A percentile compares a stretch with the other conserved stretches of the same genome.
Evolutionary conservation across 92 coral and sea anemone genomes (phyloP).

Genomic region (Diadumene lineata): DNA sequence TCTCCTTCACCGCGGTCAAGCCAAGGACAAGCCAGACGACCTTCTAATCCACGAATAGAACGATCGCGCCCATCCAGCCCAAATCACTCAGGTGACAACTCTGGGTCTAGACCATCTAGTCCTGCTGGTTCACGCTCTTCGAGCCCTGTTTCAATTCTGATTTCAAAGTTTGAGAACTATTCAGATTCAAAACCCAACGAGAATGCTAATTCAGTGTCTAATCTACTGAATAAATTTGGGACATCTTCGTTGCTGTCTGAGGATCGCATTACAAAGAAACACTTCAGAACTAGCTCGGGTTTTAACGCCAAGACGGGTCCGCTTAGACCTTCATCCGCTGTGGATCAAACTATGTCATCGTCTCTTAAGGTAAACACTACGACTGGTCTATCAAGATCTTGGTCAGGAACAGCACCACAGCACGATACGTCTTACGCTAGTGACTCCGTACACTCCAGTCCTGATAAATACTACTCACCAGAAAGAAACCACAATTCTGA

Average conservation of each 20-base stretch:
- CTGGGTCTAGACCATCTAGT: slow-evolving; percentile 60
- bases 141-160: slow-evolving; percentile 70
- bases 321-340: slow-evolving; percentile 50
- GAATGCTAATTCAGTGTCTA: slow-evolving; percentile 62
- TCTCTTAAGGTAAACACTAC: neutral
- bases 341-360: slow-evolving; percentile 19
- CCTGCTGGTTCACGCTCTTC: slow-evolving; percentile 64
- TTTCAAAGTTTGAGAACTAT: slow-evolving; percentile 71
- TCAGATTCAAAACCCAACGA: slow-evolving; percentile 31
- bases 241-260: slow-evolving; percentile 69
- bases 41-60: slow-evolving; percentile 30
- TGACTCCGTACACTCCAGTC: slow-evolving; percentile 30
- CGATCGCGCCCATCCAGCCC: slow-evolving; percentile 46
- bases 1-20: slow-evolving; percentile 1
- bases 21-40: slow-evolving; percentile 27
- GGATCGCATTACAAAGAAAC: slow-evolving; percentile 67
- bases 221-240: slow-evolving; percentile 73
- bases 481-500: neutral
- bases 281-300: slow-evolving; percentile 49
- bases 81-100: slow-evolving; percentile 13
- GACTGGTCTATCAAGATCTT: slow-evolving; percentile 13
- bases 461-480: slow-evolving; percentile 19
- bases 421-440: slow-evolving; percentile 23
- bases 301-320: slow-evolving; percentile 54
- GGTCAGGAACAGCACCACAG: slow-evolving; percentile 23